These are phyloP conservation scores for Spisula solida DNA, from an alignment of 2,888 invertebrate genomes.

Conservation along the genomic window DNA sequence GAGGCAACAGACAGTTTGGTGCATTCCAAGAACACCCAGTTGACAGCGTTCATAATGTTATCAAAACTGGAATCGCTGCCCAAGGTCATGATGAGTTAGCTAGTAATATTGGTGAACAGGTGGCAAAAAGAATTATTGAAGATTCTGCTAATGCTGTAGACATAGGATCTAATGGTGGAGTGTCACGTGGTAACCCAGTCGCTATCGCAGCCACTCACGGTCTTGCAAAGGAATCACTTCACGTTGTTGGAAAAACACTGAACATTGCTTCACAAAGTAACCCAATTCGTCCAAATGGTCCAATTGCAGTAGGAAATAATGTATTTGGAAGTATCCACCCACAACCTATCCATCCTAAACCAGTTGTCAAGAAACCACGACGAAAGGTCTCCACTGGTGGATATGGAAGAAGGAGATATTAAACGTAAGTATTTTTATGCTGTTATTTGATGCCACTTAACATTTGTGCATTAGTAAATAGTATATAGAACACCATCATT, in stretches of 20 bases:
- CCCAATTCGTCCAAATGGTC: not conserved
- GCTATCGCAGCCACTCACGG: conserved; percentile 53
- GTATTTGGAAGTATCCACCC: conserved; percentile 19
- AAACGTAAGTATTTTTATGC: not conserved
- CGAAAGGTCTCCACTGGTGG: conserved; percentile 19
- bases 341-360: conserved; percentile 3
- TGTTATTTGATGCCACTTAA: no score
- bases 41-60: conserved; percentile 56
- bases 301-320: not conserved
- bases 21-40: conserved; percentile 34
- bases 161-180: conserved; percentile 55
- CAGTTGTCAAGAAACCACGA: conserved; percentile 19
- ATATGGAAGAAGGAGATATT: conserved; percentile 16
- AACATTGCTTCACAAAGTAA: conserved; percentile 39
- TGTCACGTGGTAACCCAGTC: conserved; percentile 45
- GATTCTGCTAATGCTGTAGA: conserved; percentile 43
- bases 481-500: no score
- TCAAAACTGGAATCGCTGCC: conserved; percentile 37
- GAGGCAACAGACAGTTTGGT: no score
- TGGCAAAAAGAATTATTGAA: conserved; percentile 44
- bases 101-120: conserved; percentile 43
- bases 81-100: conserved; percentile 54
- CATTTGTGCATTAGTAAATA: no score
- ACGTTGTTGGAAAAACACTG: conserved; percentile 54
- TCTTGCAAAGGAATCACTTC: conserved; percentile 53